These are phyloP conservation scores for Hirtodrosophila cameraria DNA, from an alignment of 2,888 invertebrate species.

Conservation along the genomic window DNA sequence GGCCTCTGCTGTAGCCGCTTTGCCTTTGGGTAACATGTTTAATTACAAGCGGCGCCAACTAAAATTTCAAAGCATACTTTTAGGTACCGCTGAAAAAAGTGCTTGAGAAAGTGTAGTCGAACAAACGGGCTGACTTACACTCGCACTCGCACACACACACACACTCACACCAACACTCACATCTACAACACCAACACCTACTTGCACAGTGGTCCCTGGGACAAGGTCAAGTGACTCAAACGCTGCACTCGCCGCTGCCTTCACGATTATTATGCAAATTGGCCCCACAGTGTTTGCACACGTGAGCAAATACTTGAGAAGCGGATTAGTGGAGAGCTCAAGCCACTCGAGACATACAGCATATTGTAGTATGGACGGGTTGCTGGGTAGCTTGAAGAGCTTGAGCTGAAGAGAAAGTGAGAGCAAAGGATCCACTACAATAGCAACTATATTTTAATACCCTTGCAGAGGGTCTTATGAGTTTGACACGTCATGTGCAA, in stretches of 20 bases:
- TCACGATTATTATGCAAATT: slow-evolving; percentile 75
- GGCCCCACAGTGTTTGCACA: slow-evolving; percentile 72
- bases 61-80: slow-evolving; percentile 71
- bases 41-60: slow-evolving; percentile 54
- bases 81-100: slow-evolving; percentile 71
- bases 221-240: slow-evolving; percentile 65
- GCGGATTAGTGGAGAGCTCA: slow-evolving; percentile 36
- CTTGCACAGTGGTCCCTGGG: slow-evolving; percentile 12
- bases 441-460: not conserved
- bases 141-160: not conserved
- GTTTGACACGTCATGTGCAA: too few species aligned
- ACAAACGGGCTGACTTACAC: slow-evolving; percentile 55
- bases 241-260: slow-evolving; percentile 35
- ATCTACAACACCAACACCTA: too few species aligned
- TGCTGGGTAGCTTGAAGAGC: not conserved
- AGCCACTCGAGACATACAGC: slow-evolving; percentile 55
- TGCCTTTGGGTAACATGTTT: slow-evolving; percentile 51
- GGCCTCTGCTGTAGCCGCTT: slow-evolving; percentile 41
- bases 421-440: not conserved
- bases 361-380: slow-evolving; percentile 4
- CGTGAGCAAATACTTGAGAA: slow-evolving; percentile 67
- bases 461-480: too few species aligned
- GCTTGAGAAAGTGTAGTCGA: slow-evolving; percentile 72
- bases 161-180: not conserved
- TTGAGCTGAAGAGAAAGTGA: slow-evolving; percentile 10